phyloP scores from a whole-genome alignment of 2,888 invertebrate genomes.

The Oscheius sp. region DNA sequence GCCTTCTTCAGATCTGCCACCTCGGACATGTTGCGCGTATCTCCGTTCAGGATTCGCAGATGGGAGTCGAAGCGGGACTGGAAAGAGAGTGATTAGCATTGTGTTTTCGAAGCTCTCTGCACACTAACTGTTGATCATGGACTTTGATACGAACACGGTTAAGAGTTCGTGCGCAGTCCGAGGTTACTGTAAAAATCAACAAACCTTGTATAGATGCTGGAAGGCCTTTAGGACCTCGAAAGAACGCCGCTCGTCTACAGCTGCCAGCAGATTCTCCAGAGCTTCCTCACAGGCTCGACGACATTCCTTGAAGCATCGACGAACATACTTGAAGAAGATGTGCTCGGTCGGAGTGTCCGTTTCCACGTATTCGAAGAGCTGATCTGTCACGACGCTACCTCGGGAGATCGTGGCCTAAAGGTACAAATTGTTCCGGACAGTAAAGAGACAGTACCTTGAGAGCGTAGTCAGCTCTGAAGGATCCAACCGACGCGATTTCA shows the following conservation, averaged over 20 bases:
- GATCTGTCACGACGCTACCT: constrained; percentile 59
- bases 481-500: constrained; percentile 43
- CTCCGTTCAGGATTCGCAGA: constrained; percentile 38
- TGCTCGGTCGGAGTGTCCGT: constrained; percentile 11
- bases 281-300: constrained; percentile 57
- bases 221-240: constrained; percentile 52
- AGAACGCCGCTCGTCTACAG: constrained; percentile 58
- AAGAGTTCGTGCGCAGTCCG: no score
- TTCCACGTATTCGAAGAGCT: constrained; percentile 48
- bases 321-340: constrained; percentile 32
- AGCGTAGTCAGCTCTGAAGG: constrained; percentile 60
- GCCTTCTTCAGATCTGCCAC: constrained; percentile 19
- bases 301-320: constrained; percentile 50
- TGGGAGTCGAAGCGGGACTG: constrained; percentile 29
- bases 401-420: constrained; percentile 57
- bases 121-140: no score
- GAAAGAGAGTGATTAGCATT: no score
- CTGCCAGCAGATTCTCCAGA: constrained; percentile 58
- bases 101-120: no score
- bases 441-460: constrained; percentile 37
- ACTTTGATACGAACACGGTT: no score
- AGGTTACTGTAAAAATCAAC: neutral
- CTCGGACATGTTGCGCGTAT: constrained; percentile 33
- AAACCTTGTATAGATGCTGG: constrained; percentile 42
- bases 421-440: neutral